Base-by-base conservation (phyloP, 2,888 invertebrate genomes). In the Lepidocyrtoides sp. region DNA sequence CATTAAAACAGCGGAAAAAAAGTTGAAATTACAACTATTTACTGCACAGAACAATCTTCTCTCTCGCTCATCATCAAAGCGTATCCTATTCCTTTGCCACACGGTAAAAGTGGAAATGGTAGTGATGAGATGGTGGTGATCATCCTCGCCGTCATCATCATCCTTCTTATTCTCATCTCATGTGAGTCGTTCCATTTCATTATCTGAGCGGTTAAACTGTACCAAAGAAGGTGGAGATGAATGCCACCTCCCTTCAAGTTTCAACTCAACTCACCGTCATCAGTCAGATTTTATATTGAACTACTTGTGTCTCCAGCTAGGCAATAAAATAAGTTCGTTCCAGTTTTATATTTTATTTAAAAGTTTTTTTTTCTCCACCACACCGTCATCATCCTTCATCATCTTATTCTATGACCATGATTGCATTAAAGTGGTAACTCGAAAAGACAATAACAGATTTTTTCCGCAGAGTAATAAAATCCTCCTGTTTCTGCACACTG, bases 241-340 rank as follows among this genome's bases (percentile, higher is more conserved):
- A 36, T 75, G 44, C 79, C 84, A 79, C 85, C 89, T 77, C 63
- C 84, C 72, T 54, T 23, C 44, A 83, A 48, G 66, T 66, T 66
- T 63, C 20, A 44, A 5, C 72, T 72, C 72, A 14, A 14, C 57
- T 60, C 81, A 51, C 10, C 20, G 17, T 48, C 26, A 7, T 48
- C 51, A 23, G 81, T 83, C 81, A 88, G 60, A 83, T 85, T 90
- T 85, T 79, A 79, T 79, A 90, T 85, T 90, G 85, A 85, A 90
- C 90, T 85, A 85, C 51, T 84, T 84, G 66, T 90, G 90, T 85
- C 90, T 90, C 90, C 90, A 90, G 90, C 81, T 2, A 54, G 51
- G 90, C 85, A 84, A 90, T 90, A 85, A 90, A 90, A 84, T 85
- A 90, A 84, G 84, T 85, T 90, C 79, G 84, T 84, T 90, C 90